Evolutionary conservation across 1,140 invertebrate genomes (phyloP).

Genomic region (Zaprionus tsacasi): DNA sequence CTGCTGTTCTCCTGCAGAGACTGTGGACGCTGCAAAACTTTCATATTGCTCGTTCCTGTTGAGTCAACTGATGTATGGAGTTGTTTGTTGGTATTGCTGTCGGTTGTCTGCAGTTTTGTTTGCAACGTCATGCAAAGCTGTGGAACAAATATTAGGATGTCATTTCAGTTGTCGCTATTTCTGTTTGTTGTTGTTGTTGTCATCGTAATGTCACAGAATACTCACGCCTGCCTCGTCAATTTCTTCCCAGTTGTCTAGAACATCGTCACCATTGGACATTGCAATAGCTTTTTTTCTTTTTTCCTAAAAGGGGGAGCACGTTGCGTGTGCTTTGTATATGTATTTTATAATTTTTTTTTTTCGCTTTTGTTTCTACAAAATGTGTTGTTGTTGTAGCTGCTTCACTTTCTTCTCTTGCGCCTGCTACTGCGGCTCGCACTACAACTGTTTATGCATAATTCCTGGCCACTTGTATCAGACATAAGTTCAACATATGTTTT

Average conservation of each 20-base stretch:
- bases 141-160: slow-evolving; percentile 9
- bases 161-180: slow-evolving; percentile 17
- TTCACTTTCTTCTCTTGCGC: slow-evolving; percentile 78
- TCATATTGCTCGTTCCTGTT: slow-evolving; percentile 72
- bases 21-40: slow-evolving; percentile 84
- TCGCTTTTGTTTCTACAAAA: slow-evolving; percentile 12
- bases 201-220: slow-evolving; percentile 27
- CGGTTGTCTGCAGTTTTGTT: slow-evolving; percentile 62
- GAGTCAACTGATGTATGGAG: slow-evolving; percentile 19
- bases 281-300: slow-evolving; percentile 47
- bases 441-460: slow-evolving; percentile 73
- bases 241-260: slow-evolving; percentile 93
- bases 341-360: background rate
- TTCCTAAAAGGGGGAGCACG: slow-evolving; percentile 48
- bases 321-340: slow-evolving; percentile 48
- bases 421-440: slow-evolving; percentile 78
- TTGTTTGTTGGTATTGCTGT: slow-evolving; percentile 25
- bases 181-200: slow-evolving; percentile 8
- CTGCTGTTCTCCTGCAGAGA: slow-evolving; percentile 51
- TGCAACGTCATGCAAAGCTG: slow-evolving; percentile 73
- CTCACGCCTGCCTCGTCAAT: slow-evolving; percentile 90
- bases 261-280: slow-evolving; percentile 86
- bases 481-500: slow-evolving; percentile 79
- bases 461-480: slow-evolving; percentile 73
- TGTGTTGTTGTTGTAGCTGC: slow-evolving; percentile 36